A percentile compares a stretch with the other conserved stretches of the same genome.
These are phyloP conservation scores for Sphaerophoria rueppellii DNA, from an alignment of 2,888 invertebrate genomes.

Conservation along the genomic window DNA sequence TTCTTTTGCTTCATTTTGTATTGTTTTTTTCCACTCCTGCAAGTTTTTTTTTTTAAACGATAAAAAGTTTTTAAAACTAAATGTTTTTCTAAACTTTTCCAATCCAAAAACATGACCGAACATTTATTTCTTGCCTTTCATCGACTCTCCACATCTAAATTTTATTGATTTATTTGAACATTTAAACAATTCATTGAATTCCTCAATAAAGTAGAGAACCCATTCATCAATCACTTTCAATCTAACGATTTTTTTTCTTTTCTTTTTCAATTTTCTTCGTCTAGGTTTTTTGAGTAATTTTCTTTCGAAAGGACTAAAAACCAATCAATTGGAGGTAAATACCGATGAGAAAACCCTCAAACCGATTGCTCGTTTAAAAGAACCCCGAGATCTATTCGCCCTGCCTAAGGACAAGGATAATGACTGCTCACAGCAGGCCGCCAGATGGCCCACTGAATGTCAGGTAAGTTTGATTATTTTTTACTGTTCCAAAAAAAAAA, in stretches of 20 bases:
- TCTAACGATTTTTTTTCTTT: background rate
- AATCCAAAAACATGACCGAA: background rate
- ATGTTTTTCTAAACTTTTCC: too few species aligned
- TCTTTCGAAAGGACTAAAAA: slow-evolving; percentile 84
- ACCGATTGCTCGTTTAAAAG: slow-evolving; percentile 86
- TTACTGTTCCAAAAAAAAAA: background rate
- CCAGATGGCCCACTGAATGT: slow-evolving; percentile 94
- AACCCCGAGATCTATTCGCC: slow-evolving; percentile 88
- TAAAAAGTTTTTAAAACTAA: too few species aligned
- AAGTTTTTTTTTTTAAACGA: too few species aligned
- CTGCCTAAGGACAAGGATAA: slow-evolving; percentile 86
- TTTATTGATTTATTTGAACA: background rate
- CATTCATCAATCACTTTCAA: slow-evolving; percentile 33
- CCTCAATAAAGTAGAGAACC: background rate
- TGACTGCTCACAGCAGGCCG: slow-evolving; percentile 89
- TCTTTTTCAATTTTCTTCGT: slow-evolving; percentile 14
- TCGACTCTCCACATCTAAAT: background rate
- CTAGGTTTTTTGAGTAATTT: slow-evolving; percentile 81
- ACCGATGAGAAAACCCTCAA: slow-evolving; percentile 86
- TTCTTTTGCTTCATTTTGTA: too few species aligned
- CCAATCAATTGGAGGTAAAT: slow-evolving; percentile 87
- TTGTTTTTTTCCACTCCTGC: too few species aligned
- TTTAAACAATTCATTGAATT: slow-evolving; percentile 31
- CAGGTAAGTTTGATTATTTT: slow-evolving; percentile 84
- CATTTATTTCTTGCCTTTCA: background rate